Conservation (phyloP, 2,113 vertebrate genomes). For the Toxotes chatareus region DNA sequence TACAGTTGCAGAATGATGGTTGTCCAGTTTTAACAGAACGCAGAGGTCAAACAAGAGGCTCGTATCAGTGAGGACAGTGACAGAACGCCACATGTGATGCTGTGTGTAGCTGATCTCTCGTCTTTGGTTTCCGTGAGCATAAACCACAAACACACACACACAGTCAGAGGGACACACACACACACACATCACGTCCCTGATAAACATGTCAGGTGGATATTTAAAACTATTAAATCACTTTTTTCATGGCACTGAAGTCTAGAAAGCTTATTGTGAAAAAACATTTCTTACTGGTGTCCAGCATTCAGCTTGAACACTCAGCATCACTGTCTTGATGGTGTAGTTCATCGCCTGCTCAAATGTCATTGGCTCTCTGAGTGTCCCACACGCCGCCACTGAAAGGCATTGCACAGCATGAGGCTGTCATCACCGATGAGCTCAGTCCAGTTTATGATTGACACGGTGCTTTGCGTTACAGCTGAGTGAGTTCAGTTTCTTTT, state of each 20-base stretch:
- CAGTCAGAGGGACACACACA: not conserved
- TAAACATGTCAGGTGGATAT: not conserved
- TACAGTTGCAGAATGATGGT: not conserved
- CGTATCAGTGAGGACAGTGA: not conserved
- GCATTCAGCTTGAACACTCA: too few relatives aligned
- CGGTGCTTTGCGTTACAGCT: not conserved
- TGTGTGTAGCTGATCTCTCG: not conserved
- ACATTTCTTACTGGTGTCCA: too few relatives aligned
- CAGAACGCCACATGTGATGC: not conserved
- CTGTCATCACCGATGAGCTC: conserved; percentile 14
- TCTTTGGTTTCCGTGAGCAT: not conserved
- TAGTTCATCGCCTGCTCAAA: not conserved
- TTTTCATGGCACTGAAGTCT: not conserved
- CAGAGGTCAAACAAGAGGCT: not conserved
- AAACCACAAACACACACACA: not conserved
- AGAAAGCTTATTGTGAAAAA: not conserved
- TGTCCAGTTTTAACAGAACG: not conserved
- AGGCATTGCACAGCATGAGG: not conserved
- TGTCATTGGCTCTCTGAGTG: not conserved
- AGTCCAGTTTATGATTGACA: conserved; percentile 4
- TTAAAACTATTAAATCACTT: not conserved
- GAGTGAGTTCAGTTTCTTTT: not conserved
- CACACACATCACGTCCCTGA: not conserved
- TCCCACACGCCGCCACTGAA: not conserved
- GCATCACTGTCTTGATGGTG: not conserved